phyloP scores from a whole-genome alignment of 2,113 vertebrate genomes.

The Puma concolor region DNA sequence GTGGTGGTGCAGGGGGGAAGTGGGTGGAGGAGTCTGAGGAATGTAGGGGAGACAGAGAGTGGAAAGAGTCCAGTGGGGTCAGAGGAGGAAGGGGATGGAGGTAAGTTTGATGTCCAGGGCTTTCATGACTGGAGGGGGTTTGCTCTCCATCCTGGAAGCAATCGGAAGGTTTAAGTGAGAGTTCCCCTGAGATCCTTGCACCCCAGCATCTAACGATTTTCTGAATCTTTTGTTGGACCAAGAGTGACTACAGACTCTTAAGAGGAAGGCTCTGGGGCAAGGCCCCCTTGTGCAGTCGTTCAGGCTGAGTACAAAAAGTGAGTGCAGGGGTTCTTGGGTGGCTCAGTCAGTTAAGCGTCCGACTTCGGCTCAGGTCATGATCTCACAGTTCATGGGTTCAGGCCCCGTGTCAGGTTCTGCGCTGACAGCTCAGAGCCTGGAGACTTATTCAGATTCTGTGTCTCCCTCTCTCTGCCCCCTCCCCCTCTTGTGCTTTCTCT shows the following conservation, averaged over 20 bases:
- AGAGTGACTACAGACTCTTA: background rate
- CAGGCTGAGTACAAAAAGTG: background rate
- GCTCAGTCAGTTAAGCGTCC: too few species aligned
- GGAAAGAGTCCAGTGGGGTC: background rate
- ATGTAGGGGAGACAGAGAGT: background rate
- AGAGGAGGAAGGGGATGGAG: background rate
- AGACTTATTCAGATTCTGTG: too few species aligned
- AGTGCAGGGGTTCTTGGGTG: too few species aligned
- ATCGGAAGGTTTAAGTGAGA: background rate
- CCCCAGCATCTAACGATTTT: background rate
- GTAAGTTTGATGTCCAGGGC: background rate
- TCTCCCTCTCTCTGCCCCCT: too few species aligned
- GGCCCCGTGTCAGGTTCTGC: too few species aligned
- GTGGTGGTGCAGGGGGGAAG: rapidly evolving
- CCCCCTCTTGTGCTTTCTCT: too few species aligned
- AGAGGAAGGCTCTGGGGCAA: background rate
- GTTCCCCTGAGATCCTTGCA: background rate
- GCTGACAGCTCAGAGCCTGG: too few species aligned
- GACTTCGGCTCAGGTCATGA: too few species aligned
- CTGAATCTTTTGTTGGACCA: background rate
- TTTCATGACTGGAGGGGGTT: background rate
- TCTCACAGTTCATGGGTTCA: too few species aligned
- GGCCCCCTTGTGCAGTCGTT: background rate
- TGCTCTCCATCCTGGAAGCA: background rate
- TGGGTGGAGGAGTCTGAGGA: background rate